Base-by-base conservation (phyloP, 2,797 vertebrate species). In the Bufotes viridis region DNA sequence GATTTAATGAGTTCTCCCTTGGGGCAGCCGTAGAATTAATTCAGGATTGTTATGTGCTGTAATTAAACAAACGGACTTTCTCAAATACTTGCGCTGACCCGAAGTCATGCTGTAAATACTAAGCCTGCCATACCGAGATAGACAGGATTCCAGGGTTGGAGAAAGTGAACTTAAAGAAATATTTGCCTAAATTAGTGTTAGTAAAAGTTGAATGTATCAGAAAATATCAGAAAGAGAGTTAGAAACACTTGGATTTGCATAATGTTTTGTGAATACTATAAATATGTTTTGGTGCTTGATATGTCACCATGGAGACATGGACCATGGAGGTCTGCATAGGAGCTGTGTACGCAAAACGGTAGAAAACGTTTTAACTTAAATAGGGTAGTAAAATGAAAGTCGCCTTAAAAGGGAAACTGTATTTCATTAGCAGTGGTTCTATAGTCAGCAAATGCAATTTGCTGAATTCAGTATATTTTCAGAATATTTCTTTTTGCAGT, bases 1-100 rank as follows among this genome's bases (percentile, higher is more conserved):
- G 86, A 87, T 67, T 86, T 87, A 87, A 87, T 87, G 80, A 82
- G 42, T 82, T 65, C 20, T 57, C 80, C 85, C 80, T 58, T 60
- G 65, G 57, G 86, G 86, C 78, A 55, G 67, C n/a, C 14, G 20
- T 63, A 75, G 79, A 81, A 87, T 87, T 87, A 65, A 87, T 87
- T 87, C 34, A 1, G 34, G 69, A 78, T 26, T 87, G 86, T 61
- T 81, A 53, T 75, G 57, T 42, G 34, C 49, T 57, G 34, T 65
- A 65, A 87, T 87, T 82, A 87, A 82, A 82, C 80, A 87, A 87
- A 29, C 42, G 58, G 86, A 82, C 80, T 63, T 18, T 81, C n/a
- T 67, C 29, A 81, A 60, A 80, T 60, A 57, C 53, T 49, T 12
- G n/a, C 55, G 3, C 18, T 63, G 86, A 65, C 79, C 86, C 17